Evolutionary conservation across 2,113 vertebrate genomes (phyloP), one percentile per base, ranked within the genome.

Genomic region (Gorilla gorilla): DNA sequence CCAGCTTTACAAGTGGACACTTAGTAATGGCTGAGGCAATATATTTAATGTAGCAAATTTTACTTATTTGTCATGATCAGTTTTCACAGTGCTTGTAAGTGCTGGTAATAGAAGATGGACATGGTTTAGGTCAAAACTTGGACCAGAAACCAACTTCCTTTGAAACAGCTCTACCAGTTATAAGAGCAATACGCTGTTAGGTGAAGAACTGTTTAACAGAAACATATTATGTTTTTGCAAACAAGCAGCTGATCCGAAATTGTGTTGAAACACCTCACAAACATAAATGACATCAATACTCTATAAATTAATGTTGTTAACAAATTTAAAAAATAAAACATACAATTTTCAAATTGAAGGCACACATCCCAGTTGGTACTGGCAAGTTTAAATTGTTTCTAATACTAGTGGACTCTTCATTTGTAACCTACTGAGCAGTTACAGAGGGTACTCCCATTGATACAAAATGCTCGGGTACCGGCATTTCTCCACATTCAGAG

Each of bases 111-210:
- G 30, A 64, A 90, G 64, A 79, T 0, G 4, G 48, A 66, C 18
- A 86, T 25, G 32, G 76, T 32, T 85, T 76, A 70, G 48, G n/a
- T 80, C 55, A 93, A 93, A 96, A 95, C 61, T 16, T 88, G 72
- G n/a, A 88, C 32, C 27, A 90, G 55, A 84, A 79, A 72, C 32
- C 61, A 93, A 70, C 43, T 72, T 92, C 38, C 50, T 88, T 38
- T 84, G 61, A 95, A 75, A 79, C 25, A 86, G 38, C 23, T 30
- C 38, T 59, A 92, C 27, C 91, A 80, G 59, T 38, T 75, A 13
- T 23, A 50, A 89, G 0, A 50, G n/a, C 66, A 75, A 38, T 38
- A 45, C 3, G 35, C 52, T 94, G 6, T 81, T 66, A 64, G 25
- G 27, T 87, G 48, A 79, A 76, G 64, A 93, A 80, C 13, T 61